These are phyloP conservation scores for Austrofundulus limnaeus DNA, from an alignment of 2,113 vertebrate genomes.

Conservation along the genomic window DNA sequence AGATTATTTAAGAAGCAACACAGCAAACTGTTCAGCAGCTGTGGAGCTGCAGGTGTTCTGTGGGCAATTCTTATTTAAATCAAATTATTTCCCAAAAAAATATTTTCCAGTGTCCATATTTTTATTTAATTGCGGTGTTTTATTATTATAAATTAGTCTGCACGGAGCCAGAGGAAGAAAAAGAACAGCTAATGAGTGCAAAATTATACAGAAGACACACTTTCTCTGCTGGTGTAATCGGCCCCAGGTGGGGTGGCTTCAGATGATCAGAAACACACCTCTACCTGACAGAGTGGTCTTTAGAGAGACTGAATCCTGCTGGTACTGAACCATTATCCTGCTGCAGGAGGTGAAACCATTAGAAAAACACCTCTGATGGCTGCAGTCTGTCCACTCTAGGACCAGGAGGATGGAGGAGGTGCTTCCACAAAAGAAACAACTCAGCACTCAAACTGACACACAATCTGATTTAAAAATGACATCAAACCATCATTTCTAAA, in stretches of 20 bases:
- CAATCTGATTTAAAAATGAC: not conserved
- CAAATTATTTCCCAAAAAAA: not conserved
- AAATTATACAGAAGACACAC: slow-evolving; percentile 17
- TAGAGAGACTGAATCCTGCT: slow-evolving; percentile 52
- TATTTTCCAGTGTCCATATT: not conserved
- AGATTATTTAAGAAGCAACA: not conserved
- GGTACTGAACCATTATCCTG: slow-evolving; percentile 55
- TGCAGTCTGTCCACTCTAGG: not conserved
- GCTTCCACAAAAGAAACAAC: not conserved
- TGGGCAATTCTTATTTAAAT: not conserved
- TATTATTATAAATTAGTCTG: slow-evolving; percentile 15
- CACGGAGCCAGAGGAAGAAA: slow-evolving; percentile 5
- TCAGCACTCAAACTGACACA: not conserved
- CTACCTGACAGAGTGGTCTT: slow-evolving; percentile 42
- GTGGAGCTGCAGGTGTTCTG: not conserved
- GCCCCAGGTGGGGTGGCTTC: slow-evolving; percentile 35
- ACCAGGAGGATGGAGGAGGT: not conserved
- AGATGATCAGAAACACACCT: slow-evolving; percentile 49
- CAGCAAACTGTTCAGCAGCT: not conserved
- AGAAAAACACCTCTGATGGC: slow-evolving; percentile 5
- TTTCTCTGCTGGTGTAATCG: slow-evolving; percentile 27
- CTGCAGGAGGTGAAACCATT: slow-evolving; percentile 52
- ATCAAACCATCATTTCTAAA: no score
- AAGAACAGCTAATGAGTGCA: slow-evolving; percentile 25
- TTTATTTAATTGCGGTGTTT: slow-evolving; percentile 2